phyloP scores from a whole-genome alignment of 2,888 invertebrate species.

The Drosophila affinis region DNA sequence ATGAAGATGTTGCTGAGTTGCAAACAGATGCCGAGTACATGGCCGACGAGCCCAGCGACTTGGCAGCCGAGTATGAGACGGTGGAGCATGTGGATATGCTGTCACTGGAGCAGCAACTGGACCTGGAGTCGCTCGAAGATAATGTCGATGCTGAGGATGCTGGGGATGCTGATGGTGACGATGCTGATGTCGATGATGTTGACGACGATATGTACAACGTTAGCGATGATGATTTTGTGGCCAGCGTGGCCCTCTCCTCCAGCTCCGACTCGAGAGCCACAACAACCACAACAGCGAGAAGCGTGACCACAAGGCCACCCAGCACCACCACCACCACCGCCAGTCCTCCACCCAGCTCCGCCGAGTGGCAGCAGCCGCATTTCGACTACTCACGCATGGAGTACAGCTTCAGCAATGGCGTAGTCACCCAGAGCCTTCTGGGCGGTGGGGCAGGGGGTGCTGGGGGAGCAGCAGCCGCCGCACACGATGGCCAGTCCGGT shows the following conservation, averaged over 20 bases:
- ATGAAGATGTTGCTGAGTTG: conserved; percentile 59
- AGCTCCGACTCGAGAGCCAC: conserved; percentile 56
- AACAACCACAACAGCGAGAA: neutral
- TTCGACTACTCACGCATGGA: conserved; percentile 83
- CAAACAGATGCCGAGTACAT: conserved; percentile 59
- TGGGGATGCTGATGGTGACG: conserved; percentile 27
- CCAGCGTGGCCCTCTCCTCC: conserved; percentile 62
- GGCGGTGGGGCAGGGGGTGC: conserved; percentile 59
- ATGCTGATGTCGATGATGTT: conserved; percentile 45
- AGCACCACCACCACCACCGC: conserved; percentile 6
- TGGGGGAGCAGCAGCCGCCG: neutral
- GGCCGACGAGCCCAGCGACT: conserved; percentile 65
- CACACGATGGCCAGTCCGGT: conserved; percentile 38
- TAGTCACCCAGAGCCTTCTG: conserved; percentile 79
- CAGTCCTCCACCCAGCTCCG: conserved; percentile 28
- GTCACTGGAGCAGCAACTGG: conserved; percentile 69
- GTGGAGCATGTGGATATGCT: conserved; percentile 65
- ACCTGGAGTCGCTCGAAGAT: conserved; percentile 69
- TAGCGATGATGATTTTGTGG: conserved; percentile 75
- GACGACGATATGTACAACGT: conserved; percentile 70
- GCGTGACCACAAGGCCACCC: neutral
- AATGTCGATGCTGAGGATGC: conserved; percentile 42
- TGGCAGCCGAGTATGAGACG: conserved; percentile 53
- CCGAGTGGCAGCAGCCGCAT: conserved; percentile 77
- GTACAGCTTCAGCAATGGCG: conserved; percentile 81